Evolutionary conservation across 2,797 vertebrate genomes (phyloP).

Genomic region (Phalloptychus januarius): DNA sequence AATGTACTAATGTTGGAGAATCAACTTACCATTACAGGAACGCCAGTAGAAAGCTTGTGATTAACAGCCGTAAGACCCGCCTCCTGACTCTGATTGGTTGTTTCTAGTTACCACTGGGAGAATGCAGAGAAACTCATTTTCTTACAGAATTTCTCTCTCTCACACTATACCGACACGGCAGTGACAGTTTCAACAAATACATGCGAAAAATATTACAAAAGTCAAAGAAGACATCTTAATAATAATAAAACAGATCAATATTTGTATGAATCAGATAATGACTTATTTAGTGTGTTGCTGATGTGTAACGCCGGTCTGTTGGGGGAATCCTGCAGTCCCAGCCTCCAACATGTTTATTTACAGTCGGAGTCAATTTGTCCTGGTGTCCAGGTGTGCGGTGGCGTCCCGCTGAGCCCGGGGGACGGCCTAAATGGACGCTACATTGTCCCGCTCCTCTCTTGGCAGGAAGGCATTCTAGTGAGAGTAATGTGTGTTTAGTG

Average conservation of each 20-base stretch:
- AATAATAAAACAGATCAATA: not conserved
- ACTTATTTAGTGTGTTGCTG: not conserved
- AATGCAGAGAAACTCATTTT: too few species aligned
- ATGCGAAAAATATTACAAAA: too few species aligned
- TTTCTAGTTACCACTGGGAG: too few species aligned
- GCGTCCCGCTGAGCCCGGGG: constrained; percentile 49
- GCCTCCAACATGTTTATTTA: not conserved
- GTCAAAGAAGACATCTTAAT: not conserved
- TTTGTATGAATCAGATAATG: not conserved
- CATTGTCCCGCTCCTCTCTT: constrained; percentile 52
- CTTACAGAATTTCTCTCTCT: too few species aligned
- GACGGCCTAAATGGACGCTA: constrained; percentile 34
- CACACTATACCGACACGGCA: too few species aligned
- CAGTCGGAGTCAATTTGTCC: not conserved
- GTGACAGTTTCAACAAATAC: too few species aligned
- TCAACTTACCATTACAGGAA: too few species aligned
- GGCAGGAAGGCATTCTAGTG: constrained; percentile 67
- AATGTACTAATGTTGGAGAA: too few species aligned
- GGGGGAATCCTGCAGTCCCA: not conserved
- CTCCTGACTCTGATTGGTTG: too few species aligned
- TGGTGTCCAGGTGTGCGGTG: constrained; percentile 49
- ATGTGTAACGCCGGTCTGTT: not conserved
- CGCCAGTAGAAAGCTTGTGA: too few species aligned
- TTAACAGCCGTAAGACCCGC: too few species aligned
- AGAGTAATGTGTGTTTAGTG: constrained; percentile 74